phyloP scores from a whole-genome alignment of 2,113 vertebrate species.

The Labeo rohita region DNA sequence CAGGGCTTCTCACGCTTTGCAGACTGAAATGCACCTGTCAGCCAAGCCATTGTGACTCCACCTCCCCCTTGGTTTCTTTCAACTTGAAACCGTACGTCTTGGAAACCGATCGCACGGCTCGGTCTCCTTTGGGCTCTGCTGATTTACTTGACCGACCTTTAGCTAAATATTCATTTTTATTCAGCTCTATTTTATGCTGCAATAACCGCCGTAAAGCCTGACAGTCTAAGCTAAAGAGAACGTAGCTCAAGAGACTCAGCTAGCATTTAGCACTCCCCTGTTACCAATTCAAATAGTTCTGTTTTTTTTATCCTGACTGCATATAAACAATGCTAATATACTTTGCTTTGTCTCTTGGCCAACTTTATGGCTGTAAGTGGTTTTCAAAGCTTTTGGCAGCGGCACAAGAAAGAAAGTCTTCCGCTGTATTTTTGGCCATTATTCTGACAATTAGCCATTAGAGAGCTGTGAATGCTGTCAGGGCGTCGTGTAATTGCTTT shows the following conservation, averaged over 20 bases:
- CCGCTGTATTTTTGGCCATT: constrained; percentile 62
- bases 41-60: constrained; percentile 37
- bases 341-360: constrained; percentile 24
- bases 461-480: constrained; percentile 49
- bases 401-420: constrained; percentile 28
- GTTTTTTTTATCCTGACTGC: neutral
- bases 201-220: constrained; percentile 46
- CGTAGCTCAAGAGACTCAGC: constrained; percentile 19
- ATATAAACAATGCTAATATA: constrained; percentile 31
- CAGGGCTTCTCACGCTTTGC: constrained; percentile 20
- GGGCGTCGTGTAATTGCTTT: neutral
- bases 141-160: constrained; percentile 58
- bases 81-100: constrained; percentile 25
- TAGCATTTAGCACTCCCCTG: constrained; percentile 23
- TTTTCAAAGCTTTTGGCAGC: constrained; percentile 48
- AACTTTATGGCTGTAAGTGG: neutral
- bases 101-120: constrained; percentile 40
- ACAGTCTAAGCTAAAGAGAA: constrained; percentile 37
- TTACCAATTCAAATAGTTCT: neutral
- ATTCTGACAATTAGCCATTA: constrained; percentile 62
- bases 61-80: constrained; percentile 29
- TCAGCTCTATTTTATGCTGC: constrained; percentile 50
- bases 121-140: constrained; percentile 34
- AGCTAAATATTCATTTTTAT: constrained; percentile 55
- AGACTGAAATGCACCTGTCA: constrained; percentile 46